Conservation (phyloP, 2,113 vertebrate species). For the Plestiodon gilberti region DNA sequence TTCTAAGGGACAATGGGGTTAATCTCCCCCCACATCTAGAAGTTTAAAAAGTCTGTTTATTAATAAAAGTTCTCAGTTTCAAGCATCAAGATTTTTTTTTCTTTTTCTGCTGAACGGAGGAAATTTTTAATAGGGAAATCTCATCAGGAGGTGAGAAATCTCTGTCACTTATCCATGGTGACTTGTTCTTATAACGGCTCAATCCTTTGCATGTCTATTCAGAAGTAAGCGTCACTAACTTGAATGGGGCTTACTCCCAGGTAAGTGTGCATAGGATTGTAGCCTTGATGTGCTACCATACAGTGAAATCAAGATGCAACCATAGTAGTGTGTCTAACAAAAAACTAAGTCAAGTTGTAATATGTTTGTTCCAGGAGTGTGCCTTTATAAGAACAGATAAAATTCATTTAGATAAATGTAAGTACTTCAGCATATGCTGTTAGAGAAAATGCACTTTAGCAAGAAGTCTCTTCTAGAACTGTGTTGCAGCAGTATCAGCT, state of each 20-base stretch:
- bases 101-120: too few relatives aligned
- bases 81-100: too few relatives aligned
- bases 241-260: too few relatives aligned
- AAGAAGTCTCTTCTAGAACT: neutral
- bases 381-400: neutral
- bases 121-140: neutral
- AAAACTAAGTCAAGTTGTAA: too few relatives aligned
- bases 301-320: neutral
- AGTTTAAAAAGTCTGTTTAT: too few relatives aligned
- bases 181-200: neutral
- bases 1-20: constrained; percentile 10
- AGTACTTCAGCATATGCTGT: neutral
- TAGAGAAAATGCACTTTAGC: too few relatives aligned
- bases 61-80: neutral
- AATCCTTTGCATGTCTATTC: too few relatives aligned
- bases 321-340: neutral
- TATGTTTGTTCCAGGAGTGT: too few relatives aligned
- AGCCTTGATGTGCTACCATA: too few relatives aligned
- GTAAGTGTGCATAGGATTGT: too few relatives aligned
- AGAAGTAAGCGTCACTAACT: too few relatives aligned
- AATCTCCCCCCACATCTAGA: neutral
- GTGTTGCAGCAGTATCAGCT: neutral
- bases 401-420: neutral
- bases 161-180: neutral
- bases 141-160: neutral